These are phyloP conservation scores for Cephus runcator DNA, from an alignment of 2,888 invertebrate species.

Conservation along the genomic window DNA sequence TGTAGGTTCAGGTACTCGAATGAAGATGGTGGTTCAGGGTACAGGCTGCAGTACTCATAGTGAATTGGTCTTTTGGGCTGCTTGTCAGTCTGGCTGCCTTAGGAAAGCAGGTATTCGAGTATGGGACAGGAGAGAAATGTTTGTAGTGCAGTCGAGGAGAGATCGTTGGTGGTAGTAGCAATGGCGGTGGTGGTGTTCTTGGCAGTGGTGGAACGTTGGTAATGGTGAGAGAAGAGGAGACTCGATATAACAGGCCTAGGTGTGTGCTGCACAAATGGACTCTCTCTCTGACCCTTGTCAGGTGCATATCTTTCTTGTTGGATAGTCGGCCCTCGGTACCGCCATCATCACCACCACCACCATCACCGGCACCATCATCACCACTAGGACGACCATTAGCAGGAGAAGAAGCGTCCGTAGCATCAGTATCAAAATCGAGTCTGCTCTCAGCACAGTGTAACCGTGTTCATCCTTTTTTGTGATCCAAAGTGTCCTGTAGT, in stretches of 20 bases:
- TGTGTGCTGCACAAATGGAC: constrained; percentile 50
- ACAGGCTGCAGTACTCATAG: neutral
- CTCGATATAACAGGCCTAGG: constrained; percentile 56
- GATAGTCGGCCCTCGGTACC: neutral
- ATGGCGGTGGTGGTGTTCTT: constrained; percentile 4
- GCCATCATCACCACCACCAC: neutral
- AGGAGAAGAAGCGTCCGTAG: constrained; percentile 32
- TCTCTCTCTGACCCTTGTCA: constrained; percentile 60
- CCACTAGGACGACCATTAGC: neutral
- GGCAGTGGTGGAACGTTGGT: constrained; percentile 28
- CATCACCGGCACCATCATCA: too few relatives aligned
- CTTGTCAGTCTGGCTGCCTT: neutral
- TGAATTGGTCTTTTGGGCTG: neutral
- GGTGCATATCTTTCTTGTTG: constrained; percentile 50
- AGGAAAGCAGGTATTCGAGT: neutral
- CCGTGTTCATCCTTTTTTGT: neutral
- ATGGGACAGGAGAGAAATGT: neutral
- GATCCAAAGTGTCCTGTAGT: neutral
- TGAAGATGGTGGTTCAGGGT: neutral
- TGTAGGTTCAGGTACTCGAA: neutral
- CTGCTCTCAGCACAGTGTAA: neutral
- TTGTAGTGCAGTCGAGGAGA: neutral
- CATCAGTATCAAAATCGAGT: constrained; percentile 44
- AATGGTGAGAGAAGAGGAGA: constrained; percentile 38
- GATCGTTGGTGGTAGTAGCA: constrained; percentile 32